These are phyloP conservation scores for Anoplolepis gracilipes DNA, from an alignment of 1,140 invertebrate species.

Conservation along the genomic window DNA sequence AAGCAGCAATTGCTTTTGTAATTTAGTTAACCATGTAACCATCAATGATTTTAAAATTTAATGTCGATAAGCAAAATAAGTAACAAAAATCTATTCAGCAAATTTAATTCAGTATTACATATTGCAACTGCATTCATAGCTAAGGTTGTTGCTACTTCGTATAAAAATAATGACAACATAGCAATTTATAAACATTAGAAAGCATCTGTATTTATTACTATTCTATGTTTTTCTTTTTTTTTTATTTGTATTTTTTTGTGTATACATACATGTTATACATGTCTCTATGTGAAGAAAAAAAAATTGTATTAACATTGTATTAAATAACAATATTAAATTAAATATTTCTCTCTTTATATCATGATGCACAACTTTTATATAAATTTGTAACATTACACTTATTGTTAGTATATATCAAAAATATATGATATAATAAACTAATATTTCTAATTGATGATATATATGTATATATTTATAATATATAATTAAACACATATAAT, in stretches of 20 bases:
- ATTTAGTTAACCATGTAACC: constrained; percentile 33
- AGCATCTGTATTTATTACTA: background rate
- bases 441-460: background rate
- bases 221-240: background rate
- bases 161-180: background rate
- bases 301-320: background rate
- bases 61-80: background rate
- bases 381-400: constrained; percentile 10
- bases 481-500: too few relatives aligned
- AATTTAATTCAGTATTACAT: constrained; percentile 22
- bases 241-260: background rate
- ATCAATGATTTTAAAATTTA: background rate
- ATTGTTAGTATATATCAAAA: background rate
- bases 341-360: background rate
- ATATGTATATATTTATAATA: constrained; percentile 17
- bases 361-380: constrained; percentile 2
- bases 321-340: constrained; percentile 3
- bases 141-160: background rate
- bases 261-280: too few relatives aligned
- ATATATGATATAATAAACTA: constrained; percentile 18
- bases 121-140: constrained; percentile 19
- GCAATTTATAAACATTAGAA: background rate
- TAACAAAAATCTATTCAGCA: background rate
- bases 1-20: constrained; percentile 4
- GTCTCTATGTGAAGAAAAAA: background rate